phyloP scores from a whole-genome alignment of 92 coral and sea anemone species.

The Plumapathes pennacea region DNA sequence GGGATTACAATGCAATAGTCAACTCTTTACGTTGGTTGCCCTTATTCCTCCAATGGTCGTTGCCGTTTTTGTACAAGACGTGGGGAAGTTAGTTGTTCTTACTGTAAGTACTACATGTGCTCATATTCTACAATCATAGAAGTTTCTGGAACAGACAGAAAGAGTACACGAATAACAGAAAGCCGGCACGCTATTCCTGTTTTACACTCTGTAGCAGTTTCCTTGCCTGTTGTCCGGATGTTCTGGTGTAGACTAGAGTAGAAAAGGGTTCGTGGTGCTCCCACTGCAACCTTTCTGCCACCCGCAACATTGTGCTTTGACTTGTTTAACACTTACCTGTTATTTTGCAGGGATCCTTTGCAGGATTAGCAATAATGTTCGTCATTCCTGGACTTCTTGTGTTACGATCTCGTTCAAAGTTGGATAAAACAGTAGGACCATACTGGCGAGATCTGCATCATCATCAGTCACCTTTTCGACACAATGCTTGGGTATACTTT shows the following conservation, averaged over 20 bases:
- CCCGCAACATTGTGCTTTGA: too few relatives aligned
- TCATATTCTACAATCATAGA: neutral
- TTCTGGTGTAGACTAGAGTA: too few relatives aligned
- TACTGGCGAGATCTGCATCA: conserved; percentile 70
- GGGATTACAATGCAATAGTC: conserved; percentile 52
- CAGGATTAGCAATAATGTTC: conserved; percentile 75
- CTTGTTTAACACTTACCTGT: too few relatives aligned
- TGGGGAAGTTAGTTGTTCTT: conserved; percentile 61
- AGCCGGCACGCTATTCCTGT: too few relatives aligned
- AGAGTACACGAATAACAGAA: too few relatives aligned
- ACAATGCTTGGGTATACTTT: conserved; percentile 56
- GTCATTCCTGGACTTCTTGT: conserved; percentile 61
- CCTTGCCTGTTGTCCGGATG: too few relatives aligned
- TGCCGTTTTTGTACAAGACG: conserved; percentile 63
- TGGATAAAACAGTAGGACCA: conserved; percentile 52
- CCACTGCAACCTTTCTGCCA: too few relatives aligned
- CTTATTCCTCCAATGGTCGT: conserved; percentile 63
- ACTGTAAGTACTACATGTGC: conserved; percentile 43
- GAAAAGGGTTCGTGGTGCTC: too few relatives aligned
- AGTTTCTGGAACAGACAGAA: too few relatives aligned
- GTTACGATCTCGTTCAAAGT: conserved; percentile 50
- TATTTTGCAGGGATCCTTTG: conserved; percentile 65
- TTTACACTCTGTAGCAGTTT: too few relatives aligned
- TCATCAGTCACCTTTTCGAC: conserved; percentile 72
- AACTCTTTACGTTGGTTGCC: conserved; percentile 64